A percentile compares a stretch with the other conserved stretches of the same genome.
Evolutionary conservation across 2,888 invertebrate genomes (phyloP).

Genomic region (Macrostomum cliftonense): DNA sequence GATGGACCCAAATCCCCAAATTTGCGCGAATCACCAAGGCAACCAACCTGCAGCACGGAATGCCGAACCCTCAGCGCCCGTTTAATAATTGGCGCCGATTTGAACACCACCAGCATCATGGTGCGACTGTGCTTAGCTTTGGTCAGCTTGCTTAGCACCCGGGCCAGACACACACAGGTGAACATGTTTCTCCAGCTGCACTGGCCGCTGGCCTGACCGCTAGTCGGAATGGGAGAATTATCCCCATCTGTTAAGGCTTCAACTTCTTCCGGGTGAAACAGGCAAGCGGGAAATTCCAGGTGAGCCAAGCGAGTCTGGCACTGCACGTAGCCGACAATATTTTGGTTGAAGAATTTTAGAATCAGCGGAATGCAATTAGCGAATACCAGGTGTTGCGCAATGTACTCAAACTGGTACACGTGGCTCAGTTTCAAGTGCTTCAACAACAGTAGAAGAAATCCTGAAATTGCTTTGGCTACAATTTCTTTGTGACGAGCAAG

Average conservation of each 20-base stretch:
- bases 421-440: slow-evolving; percentile 95
- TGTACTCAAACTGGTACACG: slow-evolving; percentile 89
- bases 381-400: slow-evolving; percentile 93
- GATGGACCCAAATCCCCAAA: too few relatives aligned
- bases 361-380: slow-evolving; percentile 96
- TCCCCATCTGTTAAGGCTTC: slow-evolving; percentile 10
- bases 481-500: slow-evolving; percentile 95
- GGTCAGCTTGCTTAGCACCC: slow-evolving; percentile 87
- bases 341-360: slow-evolving; percentile 94
- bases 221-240: slow-evolving; percentile 21
- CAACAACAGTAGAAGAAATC: slow-evolving; percentile 59
- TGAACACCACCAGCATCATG: slow-evolving; percentile 88
- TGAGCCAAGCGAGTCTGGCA: slow-evolving; percentile 78
- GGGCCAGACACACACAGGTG: slow-evolving; percentile 79
- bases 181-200: slow-evolving; percentile 95
- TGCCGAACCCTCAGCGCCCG: slow-evolving; percentile 66
- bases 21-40: too few relatives aligned
- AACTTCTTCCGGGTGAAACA: slow-evolving; percentile 48
- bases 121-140: slow-evolving; percentile 92
- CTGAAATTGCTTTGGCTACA: slow-evolving; percentile 64
- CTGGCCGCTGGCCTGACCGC: too few relatives aligned
- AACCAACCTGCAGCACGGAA: slow-evolving; percentile 53
- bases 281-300: slow-evolving; percentile 82
- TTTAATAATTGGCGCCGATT: slow-evolving; percentile 92
- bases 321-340: slow-evolving; percentile 77